Evolutionary conservation across 1,140 invertebrate species (phyloP).

Genomic region (Arctopsyche grandis): DNA sequence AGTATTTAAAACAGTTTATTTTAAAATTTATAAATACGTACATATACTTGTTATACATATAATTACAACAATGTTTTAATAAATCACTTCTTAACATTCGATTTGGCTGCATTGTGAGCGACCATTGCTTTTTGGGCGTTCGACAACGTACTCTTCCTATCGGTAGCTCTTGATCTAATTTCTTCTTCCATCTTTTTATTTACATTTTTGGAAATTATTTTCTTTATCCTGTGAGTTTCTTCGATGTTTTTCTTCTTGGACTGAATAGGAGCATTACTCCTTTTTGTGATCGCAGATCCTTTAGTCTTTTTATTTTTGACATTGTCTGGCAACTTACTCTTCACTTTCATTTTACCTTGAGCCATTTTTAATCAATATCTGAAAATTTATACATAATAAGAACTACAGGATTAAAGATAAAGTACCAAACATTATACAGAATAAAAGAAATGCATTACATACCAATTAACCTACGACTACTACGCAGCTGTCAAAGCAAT

Average conservation of each 20-base stretch:
- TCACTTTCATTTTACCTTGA: conserved; percentile 69
- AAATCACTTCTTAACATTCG: neutral
- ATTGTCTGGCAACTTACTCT: conserved; percentile 63
- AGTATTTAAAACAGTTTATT: too few relatives aligned
- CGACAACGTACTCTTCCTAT: conserved; percentile 61
- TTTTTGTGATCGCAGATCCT: conserved; percentile 59
- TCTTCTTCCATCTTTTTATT: conserved; percentile 70
- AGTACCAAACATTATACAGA: too few relatives aligned
- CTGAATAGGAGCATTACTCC: conserved; percentile 67
- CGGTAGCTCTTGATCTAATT: conserved; percentile 64
- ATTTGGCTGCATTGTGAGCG: conserved; percentile 50
- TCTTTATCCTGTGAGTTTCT: conserved; percentile 68
- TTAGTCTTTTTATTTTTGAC: conserved; percentile 64
- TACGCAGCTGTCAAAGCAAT: too few relatives aligned
- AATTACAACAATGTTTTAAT: too few relatives aligned
- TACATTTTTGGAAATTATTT: conserved; percentile 68
- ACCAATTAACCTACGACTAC: too few relatives aligned
- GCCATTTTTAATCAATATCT: conserved; percentile 60
- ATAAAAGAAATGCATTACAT: too few relatives aligned
- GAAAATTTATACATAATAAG: neutral
- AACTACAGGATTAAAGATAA: neutral
- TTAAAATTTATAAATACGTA: too few relatives aligned
- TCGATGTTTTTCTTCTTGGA: conserved; percentile 67
- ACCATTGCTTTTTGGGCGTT: conserved; percentile 61
- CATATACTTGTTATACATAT: too few relatives aligned